These are phyloP conservation scores for Tragulus kanchil DNA, from an alignment of 2,113 vertebrate species.

Conservation along the genomic window DNA sequence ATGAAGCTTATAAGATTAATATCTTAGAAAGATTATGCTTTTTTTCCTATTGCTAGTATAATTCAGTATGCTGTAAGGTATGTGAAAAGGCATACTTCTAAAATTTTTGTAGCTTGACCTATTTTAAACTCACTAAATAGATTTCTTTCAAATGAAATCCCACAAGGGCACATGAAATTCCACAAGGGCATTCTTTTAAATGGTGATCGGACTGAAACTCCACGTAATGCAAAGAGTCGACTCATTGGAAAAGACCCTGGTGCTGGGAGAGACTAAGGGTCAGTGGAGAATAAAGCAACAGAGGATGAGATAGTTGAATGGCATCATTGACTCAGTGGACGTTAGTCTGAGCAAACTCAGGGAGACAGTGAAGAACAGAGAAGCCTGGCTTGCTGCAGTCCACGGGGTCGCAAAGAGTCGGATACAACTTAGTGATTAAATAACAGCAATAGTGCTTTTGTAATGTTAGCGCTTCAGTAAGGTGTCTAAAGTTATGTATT, in stretches of 20 bases:
- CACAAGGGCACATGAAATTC: background rate
- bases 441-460: background rate
- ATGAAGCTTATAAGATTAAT: background rate
- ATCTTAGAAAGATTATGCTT: background rate
- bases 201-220: background rate
- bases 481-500: background rate
- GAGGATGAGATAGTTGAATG: background rate
- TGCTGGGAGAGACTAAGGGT: background rate
- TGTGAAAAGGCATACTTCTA: background rate
- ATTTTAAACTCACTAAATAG: background rate
- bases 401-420: background rate
- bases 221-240: background rate
- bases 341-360: background rate
- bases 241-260: background rate
- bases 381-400: background rate
- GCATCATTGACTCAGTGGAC: background rate
- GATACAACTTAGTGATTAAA: background rate
- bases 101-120: conserved; percentile 23
- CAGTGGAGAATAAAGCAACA: background rate
- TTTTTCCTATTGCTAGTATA: background rate
- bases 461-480: background rate
- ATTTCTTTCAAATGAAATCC: conserved; percentile 39
- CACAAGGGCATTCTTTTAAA: background rate
- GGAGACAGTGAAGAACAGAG: background rate
- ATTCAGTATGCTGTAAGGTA: background rate